Percentiles rank a stretch among this genome's conserved stretches.
phyloP scores from a whole-genome alignment of 2,888 invertebrate genomes.

The Dusona sp. region DNA sequence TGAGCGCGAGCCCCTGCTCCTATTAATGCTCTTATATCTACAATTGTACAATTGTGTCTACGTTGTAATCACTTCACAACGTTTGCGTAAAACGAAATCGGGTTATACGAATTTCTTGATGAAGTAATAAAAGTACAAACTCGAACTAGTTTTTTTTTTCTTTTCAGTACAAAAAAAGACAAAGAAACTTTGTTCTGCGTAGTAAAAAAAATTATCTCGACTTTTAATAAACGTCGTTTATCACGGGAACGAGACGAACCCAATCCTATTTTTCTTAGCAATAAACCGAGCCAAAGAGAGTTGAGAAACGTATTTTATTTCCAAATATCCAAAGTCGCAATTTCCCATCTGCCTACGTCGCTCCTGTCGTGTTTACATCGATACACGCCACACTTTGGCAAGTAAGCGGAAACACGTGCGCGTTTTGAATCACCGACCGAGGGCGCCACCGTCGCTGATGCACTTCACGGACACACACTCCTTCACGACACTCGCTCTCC shows the following conservation, averaged over 20 bases:
- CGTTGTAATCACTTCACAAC: constrained; percentile 11
- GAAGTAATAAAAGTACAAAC: not conserved
- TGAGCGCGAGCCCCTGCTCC: constrained; percentile 50
- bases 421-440: constrained; percentile 24
- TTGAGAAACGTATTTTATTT: constrained; percentile 31
- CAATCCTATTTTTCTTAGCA: constrained; percentile 8
- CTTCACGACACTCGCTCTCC: not conserved
- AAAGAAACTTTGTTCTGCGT: not conserved
- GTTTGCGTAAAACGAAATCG: constrained; percentile 6
- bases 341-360: constrained; percentile 31
- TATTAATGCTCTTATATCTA: constrained; percentile 23
- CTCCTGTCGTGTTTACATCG: constrained; percentile 46
- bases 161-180: not conserved
- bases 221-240: not conserved
- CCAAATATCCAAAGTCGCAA: constrained; percentile 39
- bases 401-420: constrained; percentile 60
- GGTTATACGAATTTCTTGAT: not conserved
- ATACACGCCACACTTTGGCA: constrained; percentile 44
- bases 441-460: constrained; percentile 43
- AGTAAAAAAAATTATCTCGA: not conserved
- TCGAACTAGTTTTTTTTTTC: constrained; percentile 24
- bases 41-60: too few relatives aligned
- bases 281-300: constrained; percentile 12
- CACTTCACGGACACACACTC: constrained; percentile 51
- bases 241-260: not conserved